Evolutionary conservation across 2,797 vertebrate species (phyloP), one percentile per base, ranked within the genome.

Genomic region (Cuniculus paca): DNA sequence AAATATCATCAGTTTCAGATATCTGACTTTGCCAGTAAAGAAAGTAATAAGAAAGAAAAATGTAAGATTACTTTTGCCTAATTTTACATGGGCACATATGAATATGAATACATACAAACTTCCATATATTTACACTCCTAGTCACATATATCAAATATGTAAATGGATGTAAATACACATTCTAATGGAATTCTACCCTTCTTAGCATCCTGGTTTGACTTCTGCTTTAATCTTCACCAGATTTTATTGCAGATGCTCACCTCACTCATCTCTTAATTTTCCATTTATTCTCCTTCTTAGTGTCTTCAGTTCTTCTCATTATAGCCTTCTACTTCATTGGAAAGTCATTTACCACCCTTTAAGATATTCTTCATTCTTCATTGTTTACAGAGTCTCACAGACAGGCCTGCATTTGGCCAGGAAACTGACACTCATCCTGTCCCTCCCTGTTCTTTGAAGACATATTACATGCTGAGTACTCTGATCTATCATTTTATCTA

Each of bases 151-250:
- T 68, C 36, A 81, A 81, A 81, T 50, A 77, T 2, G 4, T 54
- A 34, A 14, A 52, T 26, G 82, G 6, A 52, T 54, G 42, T 77
- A 80, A 77, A 74, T 45, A 87, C 24, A 58, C 4, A 75, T 50
- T 42, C 48, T 34, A 50, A 52, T 11, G 20, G 26, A 58, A 58
- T 74, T 72, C 48, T 42, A 58, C 24, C 2, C 36, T 92, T 48
- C 4, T 1, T 77, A 28, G 60, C n/a, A 9, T 0, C 3, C 60
- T 77, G 45, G 5, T 0, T 1, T 79, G 0, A n/a, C 34, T 79
- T 63, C 50, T 74, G 8, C 11, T 83, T 90, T 24, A 58, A 60
- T 86, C 52, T 20, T 5, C 65, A n/a, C 39, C 31, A 20, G 19
- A 74, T 68, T 94, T 68, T 94, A 26, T 22, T 72, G 36, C 1